Evolutionary conservation across 1,140 invertebrate genomes (phyloP).

Genomic region (Wiebesia pumilae): DNA sequence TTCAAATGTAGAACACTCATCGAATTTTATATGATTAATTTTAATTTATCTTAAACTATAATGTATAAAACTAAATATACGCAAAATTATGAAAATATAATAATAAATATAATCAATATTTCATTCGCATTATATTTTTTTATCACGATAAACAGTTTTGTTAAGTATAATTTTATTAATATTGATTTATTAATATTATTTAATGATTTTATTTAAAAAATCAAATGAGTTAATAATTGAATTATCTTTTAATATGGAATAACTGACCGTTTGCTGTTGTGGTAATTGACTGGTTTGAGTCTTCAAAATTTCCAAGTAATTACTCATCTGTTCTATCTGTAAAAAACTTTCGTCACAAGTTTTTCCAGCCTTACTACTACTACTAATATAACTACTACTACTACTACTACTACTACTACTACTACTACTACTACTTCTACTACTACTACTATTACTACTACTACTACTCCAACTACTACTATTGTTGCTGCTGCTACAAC

Average conservation of each 20-base stretch:
- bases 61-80: too few relatives aligned
- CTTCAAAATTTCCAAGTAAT: background rate
- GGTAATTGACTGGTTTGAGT: background rate
- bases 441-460: constrained; percentile 4
- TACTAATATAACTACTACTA: too few relatives aligned
- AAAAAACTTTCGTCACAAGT: background rate
- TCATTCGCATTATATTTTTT: too few relatives aligned
- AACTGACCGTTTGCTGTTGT: constrained; percentile 17
- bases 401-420: background rate
- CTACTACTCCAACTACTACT: background rate
- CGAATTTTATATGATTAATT: too few relatives aligned
- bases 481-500: background rate
- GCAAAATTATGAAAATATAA: background rate
- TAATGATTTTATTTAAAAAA: too few relatives aligned
- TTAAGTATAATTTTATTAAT: too few relatives aligned
- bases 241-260: background rate
- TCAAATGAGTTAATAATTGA: background rate
- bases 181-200: too few relatives aligned
- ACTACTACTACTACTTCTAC: background rate
- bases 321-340: background rate
- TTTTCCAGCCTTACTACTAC: constrained; percentile 26
- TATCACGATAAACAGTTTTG: too few relatives aligned
- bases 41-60: too few relatives aligned
- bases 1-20: too few relatives aligned
- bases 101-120: too few relatives aligned